Evolutionary conservation across 2,888 invertebrate species (phyloP), one percentile per base, ranked within the genome.

Genomic region (Hesperia comma): DNA sequence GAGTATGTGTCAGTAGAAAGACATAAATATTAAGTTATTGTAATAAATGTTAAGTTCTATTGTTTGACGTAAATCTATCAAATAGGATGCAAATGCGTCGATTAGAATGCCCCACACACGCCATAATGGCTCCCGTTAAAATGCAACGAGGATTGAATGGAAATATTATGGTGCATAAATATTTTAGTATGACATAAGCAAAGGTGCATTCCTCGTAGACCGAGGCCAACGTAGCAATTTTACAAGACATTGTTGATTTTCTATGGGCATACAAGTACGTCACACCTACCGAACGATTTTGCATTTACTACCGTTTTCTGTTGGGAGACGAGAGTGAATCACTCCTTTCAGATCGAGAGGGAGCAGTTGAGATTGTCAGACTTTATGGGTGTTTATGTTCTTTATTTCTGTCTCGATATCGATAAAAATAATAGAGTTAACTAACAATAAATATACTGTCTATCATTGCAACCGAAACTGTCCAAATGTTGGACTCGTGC

Each of bases 81-180:
- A 63, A 60, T 46, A 19, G n/a, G 54, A 67, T 67, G 66, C 66
- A 67, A 67, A 67, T 61, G 21, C 37, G 5, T 43, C 58, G 61
- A 67, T 67, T 67, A 67, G 37, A 67, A 67, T 61, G 53, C 60
- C 61, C 43, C 55, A n/a, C 61, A 67, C 66, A 46, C 46, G 51
- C 54, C 55, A 54, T 67, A 67, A 67, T 55, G 46, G 53, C 66
- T 67, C 61, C 66, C 66, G 66, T 67, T 67, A 67, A 60, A 61
- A 61, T 67, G 61, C 66, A 67, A 67, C 61, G 66, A 55, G 60
- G 37, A 67, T 67, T 67, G 66, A 67, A 67, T 67, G 67, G 67
- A 67, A 67, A 67, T 67, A 67, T 67, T 46, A 67, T 55, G 67
- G 54, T 26, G 61, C 61, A 67, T 67, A 67, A 66, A 66, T 54